Conservation (phyloP, 30 jellyfish, hydroid and myxozoan genomes). For the Hydractinia symbiolongicarpus region DNA sequence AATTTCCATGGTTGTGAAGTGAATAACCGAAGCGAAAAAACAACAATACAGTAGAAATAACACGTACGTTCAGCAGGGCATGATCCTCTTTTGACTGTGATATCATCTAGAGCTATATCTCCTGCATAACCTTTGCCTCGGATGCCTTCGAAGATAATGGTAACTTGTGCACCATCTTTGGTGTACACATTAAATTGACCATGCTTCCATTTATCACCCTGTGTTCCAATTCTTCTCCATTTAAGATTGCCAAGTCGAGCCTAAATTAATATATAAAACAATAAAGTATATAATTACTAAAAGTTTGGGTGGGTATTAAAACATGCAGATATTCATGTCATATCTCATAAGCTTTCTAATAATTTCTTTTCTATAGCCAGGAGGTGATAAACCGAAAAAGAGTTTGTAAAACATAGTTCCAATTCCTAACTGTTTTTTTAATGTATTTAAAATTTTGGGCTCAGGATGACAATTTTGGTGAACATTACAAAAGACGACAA, state of each 20-base stretch:
- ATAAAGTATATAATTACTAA: background rate
- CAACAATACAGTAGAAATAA: background rate
- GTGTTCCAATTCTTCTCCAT: constrained; percentile 92
- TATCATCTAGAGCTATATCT: constrained; percentile 87
- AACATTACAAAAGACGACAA: no score
- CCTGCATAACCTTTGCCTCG: constrained; percentile 85
- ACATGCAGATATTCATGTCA: no score
- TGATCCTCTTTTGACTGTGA: constrained; percentile 30
- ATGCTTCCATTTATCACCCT: constrained; percentile 89
- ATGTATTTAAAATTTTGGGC: background rate
- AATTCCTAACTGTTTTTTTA: background rate
- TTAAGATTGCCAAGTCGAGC: constrained; percentile 25
- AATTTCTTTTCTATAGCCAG: background rate
- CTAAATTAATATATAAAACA: constrained; percentile 9
- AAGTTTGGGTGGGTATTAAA: no score
- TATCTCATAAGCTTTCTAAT: no score
- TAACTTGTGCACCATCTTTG: constrained; percentile 35
- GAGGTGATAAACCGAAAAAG: background rate
- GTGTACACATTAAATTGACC: constrained; percentile 51
- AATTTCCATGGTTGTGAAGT: no score
- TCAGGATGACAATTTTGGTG: no score
- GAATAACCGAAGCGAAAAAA: no score
- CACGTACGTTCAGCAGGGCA: constrained; percentile 33
- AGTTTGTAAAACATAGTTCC: background rate
- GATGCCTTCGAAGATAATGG: constrained; percentile 65